Base-by-base conservation (phyloP, 1,140 invertebrate genomes). In the Gonioctena quinquepunctata region DNA sequence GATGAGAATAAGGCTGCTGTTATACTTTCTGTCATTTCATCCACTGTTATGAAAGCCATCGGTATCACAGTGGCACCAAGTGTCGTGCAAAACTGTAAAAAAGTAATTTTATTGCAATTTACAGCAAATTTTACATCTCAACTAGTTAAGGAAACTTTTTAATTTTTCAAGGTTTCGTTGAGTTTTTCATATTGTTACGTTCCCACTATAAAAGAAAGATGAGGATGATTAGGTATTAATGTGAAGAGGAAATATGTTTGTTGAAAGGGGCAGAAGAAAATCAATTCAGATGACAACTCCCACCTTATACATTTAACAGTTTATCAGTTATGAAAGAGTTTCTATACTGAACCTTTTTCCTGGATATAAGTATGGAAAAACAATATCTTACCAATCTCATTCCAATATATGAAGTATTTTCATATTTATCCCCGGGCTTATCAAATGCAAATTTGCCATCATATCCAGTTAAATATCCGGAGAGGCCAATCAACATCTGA, bases 401-500 rank as follows among this genome's bases (percentile, higher is more conserved):
- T 75, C 96, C 96, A 73, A 96, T 84, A 83, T 97, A 98, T 69
- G 90, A 89, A 0, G 92, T 91, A 70, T 93, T 91, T 64, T 92
- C 91, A 85, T 95, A 98, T 80, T 95, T 95, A 84, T 98, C 96
- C 6, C 96, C 96, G 5, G 96, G 97, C 85, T 98, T 98, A 76
- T 96, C 93, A 87, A 98, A 99, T 0, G 94, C 88, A 89, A 97
- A 98, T 68, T 85, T 95, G n/a, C 96, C 97, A 89, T 99, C 92
- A 83, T 98, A 99, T 2, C 96, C 96, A 61, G 94, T 96, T 74
- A 98, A 80, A 79, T 95, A 92, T 18, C 97, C 97, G 73, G 96
- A 95, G 11, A 96, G 83, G 1, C 92, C 96, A 80, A 99, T 97
- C 22, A 98, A 85, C 96, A 98, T 98, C 94, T 97, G 80, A 27